These are phyloP conservation scores for Lasioglossum oenotherae DNA, from an alignment of 2,888 invertebrate genomes.

Conservation along the genomic window DNA sequence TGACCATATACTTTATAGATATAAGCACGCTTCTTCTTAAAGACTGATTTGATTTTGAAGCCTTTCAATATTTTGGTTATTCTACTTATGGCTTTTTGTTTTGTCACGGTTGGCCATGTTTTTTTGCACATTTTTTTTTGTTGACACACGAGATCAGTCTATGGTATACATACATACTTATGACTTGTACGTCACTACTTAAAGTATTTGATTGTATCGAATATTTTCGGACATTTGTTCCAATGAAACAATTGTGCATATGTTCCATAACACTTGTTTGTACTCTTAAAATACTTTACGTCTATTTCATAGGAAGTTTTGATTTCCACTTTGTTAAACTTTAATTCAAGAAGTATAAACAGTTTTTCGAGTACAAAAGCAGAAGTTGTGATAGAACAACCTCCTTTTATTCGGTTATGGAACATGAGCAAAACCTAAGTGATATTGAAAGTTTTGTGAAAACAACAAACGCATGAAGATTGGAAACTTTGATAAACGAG, in stretches of 20 bases:
- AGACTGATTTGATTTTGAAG: constrained; percentile 57
- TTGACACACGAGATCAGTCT: constrained; percentile 62
- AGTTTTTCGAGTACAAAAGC: constrained; percentile 39
- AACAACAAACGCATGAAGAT: constrained; percentile 79
- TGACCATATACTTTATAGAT: constrained; percentile 57
- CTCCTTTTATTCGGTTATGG: constrained; percentile 66
- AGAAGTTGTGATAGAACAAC: constrained; percentile 36
- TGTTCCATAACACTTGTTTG: constrained; percentile 70
- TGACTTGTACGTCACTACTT: constrained; percentile 40
- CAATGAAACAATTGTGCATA: constrained; percentile 50
- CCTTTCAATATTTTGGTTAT: constrained; percentile 63
- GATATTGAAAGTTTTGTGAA: constrained; percentile 72
- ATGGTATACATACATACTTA: constrained; percentile 39
- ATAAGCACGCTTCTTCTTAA: constrained; percentile 65
- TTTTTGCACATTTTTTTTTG: constrained; percentile 66
- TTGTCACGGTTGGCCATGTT: constrained; percentile 72
- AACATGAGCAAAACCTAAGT: constrained; percentile 69
- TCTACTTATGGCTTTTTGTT: constrained; percentile 77
- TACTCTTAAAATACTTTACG: constrained; percentile 37
- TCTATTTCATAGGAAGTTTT: constrained; percentile 21
- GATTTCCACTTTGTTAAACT: constrained; percentile 16
- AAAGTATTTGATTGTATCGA: constrained; percentile 40
- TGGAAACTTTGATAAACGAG: constrained; percentile 79
- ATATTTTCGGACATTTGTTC: constrained; percentile 41
- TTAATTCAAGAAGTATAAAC: constrained; percentile 21